phyloP scores from a whole-genome alignment of 2,888 invertebrate genomes.

The Euspilapteryx auroguttella region DNA sequence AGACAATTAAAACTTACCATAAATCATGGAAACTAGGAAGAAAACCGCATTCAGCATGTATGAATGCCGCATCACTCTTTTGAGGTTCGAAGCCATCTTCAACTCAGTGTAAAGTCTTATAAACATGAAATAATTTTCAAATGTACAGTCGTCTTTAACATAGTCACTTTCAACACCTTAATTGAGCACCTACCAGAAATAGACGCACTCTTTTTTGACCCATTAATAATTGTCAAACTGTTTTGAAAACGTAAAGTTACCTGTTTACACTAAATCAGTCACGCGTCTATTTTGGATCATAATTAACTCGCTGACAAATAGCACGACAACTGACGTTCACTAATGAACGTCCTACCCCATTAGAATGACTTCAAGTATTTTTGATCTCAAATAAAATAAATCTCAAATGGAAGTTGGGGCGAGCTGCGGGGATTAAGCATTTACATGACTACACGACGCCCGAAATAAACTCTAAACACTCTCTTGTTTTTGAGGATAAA shows the following conservation, averaged over 20 bases:
- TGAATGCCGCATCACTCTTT: constrained; percentile 40
- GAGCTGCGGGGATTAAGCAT: constrained; percentile 22
- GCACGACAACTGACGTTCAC: constrained; percentile 30
- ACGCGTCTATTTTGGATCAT: constrained; percentile 30
- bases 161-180: too few species aligned
- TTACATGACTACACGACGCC: constrained; percentile 17
- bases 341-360: constrained; percentile 32
- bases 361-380: constrained; percentile 25
- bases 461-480: constrained; percentile 27
- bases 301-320: constrained; percentile 52
- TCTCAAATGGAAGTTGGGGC: constrained; percentile 19
- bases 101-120: too few species aligned
- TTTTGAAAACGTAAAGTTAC: constrained; percentile 20
- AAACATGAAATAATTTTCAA: too few species aligned
- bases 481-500: constrained; percentile 29
- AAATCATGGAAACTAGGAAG: constrained; percentile 41
- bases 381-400: constrained; percentile 27
- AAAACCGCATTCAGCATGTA: constrained; percentile 40
- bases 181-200: too few species aligned
- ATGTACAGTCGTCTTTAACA: too few species aligned
- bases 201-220: constrained; percentile 15
- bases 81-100: constrained; percentile 39
- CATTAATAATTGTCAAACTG: constrained; percentile 26
- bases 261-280: constrained; percentile 37
- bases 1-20: constrained; percentile 51